These are phyloP conservation scores for Dendroctonus ponderosae DNA, from an alignment of 1,140 invertebrate species.

Conservation along the genomic window DNA sequence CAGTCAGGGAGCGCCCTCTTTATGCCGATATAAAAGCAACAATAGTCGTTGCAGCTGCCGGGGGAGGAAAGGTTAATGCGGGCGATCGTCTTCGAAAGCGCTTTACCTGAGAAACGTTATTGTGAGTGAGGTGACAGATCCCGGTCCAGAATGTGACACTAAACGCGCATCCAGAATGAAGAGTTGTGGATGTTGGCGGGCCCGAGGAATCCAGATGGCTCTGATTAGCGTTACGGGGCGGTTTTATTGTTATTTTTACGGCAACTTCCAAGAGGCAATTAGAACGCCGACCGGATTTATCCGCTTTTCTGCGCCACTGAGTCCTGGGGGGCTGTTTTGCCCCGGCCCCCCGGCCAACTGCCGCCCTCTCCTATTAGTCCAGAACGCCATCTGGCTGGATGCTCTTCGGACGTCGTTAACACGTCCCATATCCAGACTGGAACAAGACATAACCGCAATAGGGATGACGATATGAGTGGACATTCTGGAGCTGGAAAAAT, in stretches of 20 bases:
- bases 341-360: background rate
- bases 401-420: constrained; percentile 50
- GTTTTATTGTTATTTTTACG: constrained; percentile 35
- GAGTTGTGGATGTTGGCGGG: constrained; percentile 25
- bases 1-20: background rate
- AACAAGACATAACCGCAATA: constrained; percentile 51
- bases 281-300: constrained; percentile 6
- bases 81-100: constrained; percentile 31
- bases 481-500: constrained; percentile 4
- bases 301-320: constrained; percentile 2
- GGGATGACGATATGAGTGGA: constrained; percentile 50
- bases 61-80: constrained; percentile 3
- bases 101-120: constrained; percentile 35
- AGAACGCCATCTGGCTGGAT: constrained; percentile 47
- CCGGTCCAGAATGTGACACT: constrained; percentile 33
- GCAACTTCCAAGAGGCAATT: constrained; percentile 19
- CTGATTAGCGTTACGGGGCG: constrained; percentile 26
- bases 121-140: constrained; percentile 30
- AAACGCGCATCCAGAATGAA: constrained; percentile 25
- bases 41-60: constrained; percentile 24
- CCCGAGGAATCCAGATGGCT: constrained; percentile 31
- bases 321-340: constrained; percentile 3
- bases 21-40: constrained; percentile 24
- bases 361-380: constrained; percentile 45
- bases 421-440: constrained; percentile 49